Evolutionary conservation across 2,113 vertebrate species (phyloP), one percentile per base, ranked within the genome.

Genomic region (Phrynosoma platyrhinos): DNA sequence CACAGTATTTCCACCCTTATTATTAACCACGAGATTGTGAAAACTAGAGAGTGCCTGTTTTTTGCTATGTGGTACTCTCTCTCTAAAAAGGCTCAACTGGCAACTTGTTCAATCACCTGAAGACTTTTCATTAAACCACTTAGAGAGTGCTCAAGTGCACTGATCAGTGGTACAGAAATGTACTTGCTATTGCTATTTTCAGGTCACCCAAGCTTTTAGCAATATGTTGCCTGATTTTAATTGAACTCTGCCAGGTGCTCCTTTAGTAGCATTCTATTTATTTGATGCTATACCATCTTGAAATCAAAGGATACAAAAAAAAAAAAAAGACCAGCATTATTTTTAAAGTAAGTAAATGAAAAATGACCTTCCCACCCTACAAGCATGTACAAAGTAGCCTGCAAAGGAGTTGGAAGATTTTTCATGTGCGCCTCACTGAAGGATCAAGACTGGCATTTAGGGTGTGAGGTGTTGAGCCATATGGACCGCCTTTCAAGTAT

Each of bases 401-500:
- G 3, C 78, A 77, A 58, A 66, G 16, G 10, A 52, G 27, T 40
- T n/a, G 18, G 13, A 58, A 74, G 18, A 13, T 25, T 72, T 79
- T 2, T 4, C 62, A 36, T 58, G 12, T 36, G 9, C 1, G 16
- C 30, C 62, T 82, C 79, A 47, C 66, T 91, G 75, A 91, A 86
- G 66, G 71, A 42, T 82, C 32, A 30, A 66, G 55, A 4, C 40
- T 21, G 8, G 25, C 32, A 32, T 30, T 94, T 89, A 80, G 78
- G 90, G 69, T 25, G 5, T 64, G 84, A 84, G 42, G 88, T 86
- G 91, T 88, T 87, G 88, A 94, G 93, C 68, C 16, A 62, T 71
- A 86, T 72, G 94, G 95, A 94, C 95, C 93, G 93, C 90, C 94
- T 95, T 96, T 93, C 91, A 96, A 96, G 95, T 83, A 94, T 95